Percentiles rank a stretch among this genome's conserved stretches.
phyloP scores from a whole-genome alignment of 2,888 invertebrate genomes.

The Diadegma fenestrale region DNA sequence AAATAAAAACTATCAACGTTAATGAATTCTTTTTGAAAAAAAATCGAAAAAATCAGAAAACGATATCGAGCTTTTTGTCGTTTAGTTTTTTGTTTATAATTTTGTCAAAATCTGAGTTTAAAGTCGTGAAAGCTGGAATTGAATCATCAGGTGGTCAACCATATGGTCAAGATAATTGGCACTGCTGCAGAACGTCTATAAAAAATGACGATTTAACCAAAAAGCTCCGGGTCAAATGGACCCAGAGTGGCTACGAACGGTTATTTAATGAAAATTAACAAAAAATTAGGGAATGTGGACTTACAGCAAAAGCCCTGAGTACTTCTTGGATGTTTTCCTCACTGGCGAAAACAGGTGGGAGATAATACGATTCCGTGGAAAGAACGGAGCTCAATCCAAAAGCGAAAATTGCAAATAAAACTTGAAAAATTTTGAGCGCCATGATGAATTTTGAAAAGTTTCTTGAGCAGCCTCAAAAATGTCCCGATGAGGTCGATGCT shows the following conservation, averaged over 20 bases:
- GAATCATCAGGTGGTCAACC: background rate
- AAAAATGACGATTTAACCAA: too few relatives aligned
- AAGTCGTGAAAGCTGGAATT: background rate
- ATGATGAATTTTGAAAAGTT: conserved; percentile 28
- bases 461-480: background rate
- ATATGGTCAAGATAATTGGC: background rate
- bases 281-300: background rate
- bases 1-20: background rate
- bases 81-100: background rate
- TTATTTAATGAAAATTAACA: background rate
- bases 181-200: too few relatives aligned
- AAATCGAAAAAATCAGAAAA: background rate
- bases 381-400: conserved; percentile 15
- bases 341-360: conserved; percentile 19
- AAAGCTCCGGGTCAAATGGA: background rate
- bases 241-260: background rate
- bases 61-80: background rate
- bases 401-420: conserved; percentile 44
- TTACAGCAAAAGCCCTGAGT: conserved; percentile 51
- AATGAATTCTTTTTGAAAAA: background rate
- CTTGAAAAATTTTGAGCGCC: conserved; percentile 44
- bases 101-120: background rate
- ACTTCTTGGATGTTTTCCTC: conserved; percentile 43
- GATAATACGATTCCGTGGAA: conserved; percentile 11
- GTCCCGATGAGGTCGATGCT: conserved; percentile 10